phyloP scores from a whole-genome alignment of 2,113 vertebrate genomes.

The Micromys minutus region DNA sequence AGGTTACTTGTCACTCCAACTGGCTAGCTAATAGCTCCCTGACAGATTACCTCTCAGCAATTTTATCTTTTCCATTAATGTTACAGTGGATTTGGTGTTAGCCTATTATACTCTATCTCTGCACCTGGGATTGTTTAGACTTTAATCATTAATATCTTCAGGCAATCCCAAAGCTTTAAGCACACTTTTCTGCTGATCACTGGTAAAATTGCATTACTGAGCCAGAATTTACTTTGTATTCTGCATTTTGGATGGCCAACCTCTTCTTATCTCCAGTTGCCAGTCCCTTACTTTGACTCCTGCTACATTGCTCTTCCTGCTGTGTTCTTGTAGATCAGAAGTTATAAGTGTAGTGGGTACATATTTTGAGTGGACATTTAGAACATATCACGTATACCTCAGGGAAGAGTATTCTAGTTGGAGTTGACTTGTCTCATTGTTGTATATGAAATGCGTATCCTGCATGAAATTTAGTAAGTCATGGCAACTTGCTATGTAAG shows the following conservation, averaged over 20 bases:
- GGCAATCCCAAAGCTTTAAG: background rate
- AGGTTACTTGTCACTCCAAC: background rate
- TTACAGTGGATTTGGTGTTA: background rate
- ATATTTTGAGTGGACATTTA: background rate
- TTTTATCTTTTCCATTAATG: background rate
- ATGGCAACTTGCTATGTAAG: background rate
- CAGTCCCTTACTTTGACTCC: background rate
- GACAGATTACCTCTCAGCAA: background rate
- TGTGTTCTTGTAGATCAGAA: background rate
- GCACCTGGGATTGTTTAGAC: background rate
- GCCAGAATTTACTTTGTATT: background rate
- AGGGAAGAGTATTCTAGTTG: background rate
- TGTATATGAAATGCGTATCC: background rate
- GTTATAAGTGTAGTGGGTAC: background rate
- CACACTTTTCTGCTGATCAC: background rate
- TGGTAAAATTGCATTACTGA: background rate
- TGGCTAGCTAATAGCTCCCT: background rate
- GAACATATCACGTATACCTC: background rate
- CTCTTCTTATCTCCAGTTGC: background rate
- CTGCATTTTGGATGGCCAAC: background rate
- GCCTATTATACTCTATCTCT: background rate
- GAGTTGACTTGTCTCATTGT: background rate
- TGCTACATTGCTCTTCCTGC: background rate
- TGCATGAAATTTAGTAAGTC: background rate
- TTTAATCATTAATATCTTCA: background rate